Base-by-base conservation (phyloP, 2,888 invertebrate genomes). In the Heliconius sara region DNA sequence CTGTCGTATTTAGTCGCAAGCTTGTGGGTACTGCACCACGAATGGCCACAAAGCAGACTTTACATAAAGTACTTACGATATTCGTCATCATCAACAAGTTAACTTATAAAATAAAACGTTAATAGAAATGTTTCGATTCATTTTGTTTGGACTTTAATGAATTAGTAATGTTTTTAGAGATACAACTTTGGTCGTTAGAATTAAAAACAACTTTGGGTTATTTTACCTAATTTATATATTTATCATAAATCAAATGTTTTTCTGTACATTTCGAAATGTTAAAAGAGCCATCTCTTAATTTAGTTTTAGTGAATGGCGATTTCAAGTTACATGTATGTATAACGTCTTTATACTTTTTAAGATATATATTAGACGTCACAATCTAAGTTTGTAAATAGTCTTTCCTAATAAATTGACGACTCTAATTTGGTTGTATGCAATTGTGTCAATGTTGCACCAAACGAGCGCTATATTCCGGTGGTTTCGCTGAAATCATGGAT, bases 211-310 rank as follows among this genome's bases (percentile, higher is more conserved):
- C 4, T 68, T 68, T 13, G n/a, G 4, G 22, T 39, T 39, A n/a
- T 22, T 68, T 39, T 68, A 39, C 12, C n/a, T 39, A 39, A 68
- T 68, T 68, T 68, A 39, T 68, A 68, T 39, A n/a, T 68, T 68
- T 68, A n/a, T 12, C 39, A 68, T 39, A 68, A 68, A 68, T 12
- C 39, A 5, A n/a, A 68, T 68, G 30, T 67, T 34, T 68, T 39
- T 68, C 22, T 68, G 19, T 68, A 39, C 22, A 12, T n/a, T 68
- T 22, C n/a, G n/a, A 12, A n/a, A 39, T 34, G 4, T n/a, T 39
- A n/a, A 22, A n/a, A 39, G n/a, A 13, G 2, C 9, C 19, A 19
- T 10, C 12, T 22, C 12, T 39, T 13, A 60, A 10, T n/a, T 3
- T 9, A 60, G 19, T 60, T 60, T n/a, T 22, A 25, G n/a, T 60